phyloP scores from a whole-genome alignment of 1,140 invertebrate species.

The Drosophila gunungcola region DNA sequence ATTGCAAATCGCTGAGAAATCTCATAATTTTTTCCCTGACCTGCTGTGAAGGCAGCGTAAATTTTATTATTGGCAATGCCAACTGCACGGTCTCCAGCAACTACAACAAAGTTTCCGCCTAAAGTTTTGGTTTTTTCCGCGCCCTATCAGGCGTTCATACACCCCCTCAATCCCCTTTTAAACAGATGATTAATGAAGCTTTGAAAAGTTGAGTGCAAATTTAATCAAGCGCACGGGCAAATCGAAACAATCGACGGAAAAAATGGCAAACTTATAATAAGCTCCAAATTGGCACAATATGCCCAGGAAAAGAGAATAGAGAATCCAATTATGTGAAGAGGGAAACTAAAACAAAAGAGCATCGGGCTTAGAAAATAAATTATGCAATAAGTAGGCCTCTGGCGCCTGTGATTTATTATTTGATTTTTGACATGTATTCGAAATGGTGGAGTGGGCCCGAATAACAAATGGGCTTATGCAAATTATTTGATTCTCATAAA shows the following conservation, averaged over 20 bases:
- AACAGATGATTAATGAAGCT: conserved; percentile 78
- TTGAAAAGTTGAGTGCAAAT: conserved; percentile 72
- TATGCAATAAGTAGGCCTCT: conserved; percentile 38
- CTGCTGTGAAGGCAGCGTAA: conserved; percentile 50
- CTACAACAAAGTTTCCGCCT: conserved; percentile 46
- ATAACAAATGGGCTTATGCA: conserved; percentile 64
- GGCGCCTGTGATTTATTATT: conserved; percentile 68
- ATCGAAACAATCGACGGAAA: conserved; percentile 67
- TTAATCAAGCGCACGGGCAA: conserved; percentile 78
- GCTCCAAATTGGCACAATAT: conserved; percentile 74
- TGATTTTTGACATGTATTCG: conserved; percentile 72
- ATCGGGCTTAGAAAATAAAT: conserved; percentile 75
- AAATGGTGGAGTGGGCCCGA: background rate
- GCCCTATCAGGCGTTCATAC: conserved; percentile 8
- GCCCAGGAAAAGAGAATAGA: conserved; percentile 32
- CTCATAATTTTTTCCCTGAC: conserved; percentile 31
- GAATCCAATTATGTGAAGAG: conserved; percentile 32
- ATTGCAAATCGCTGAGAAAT: conserved; percentile 45
- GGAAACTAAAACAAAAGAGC: conserved; percentile 36
- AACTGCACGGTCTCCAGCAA: conserved; percentile 55
- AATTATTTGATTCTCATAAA: conserved; percentile 38
- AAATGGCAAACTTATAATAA: conserved; percentile 71
- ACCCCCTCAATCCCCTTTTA: conserved; percentile 5
- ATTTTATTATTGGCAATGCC: conserved; percentile 79
- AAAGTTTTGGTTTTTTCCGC: conserved; percentile 44